Evolutionary conservation across 2,888 invertebrate genomes (phyloP).

Genomic region (Seladonia tumulorum): DNA sequence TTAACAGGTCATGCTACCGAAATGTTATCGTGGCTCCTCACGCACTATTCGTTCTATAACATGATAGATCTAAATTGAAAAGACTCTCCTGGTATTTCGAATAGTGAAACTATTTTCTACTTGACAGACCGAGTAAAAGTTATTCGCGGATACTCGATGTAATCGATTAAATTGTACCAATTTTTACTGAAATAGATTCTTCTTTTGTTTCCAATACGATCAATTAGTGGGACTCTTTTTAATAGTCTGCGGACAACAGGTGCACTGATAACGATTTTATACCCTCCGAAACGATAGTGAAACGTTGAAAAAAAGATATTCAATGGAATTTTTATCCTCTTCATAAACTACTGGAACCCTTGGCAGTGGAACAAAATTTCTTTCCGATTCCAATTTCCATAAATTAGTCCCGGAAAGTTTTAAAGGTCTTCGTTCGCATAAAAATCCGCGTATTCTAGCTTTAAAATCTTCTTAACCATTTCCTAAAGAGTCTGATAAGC

Average conservation of each 20-base stretch:
- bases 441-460: not conserved
- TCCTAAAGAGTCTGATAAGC: not conserved
- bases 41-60: not conserved
- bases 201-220: not conserved
- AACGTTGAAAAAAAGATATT: not conserved
- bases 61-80: not conserved
- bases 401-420: not conserved
- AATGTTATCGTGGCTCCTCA: not conserved
- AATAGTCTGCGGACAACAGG: not conserved
- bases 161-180: not conserved
- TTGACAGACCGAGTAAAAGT: not conserved
- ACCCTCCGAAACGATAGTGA: not conserved
- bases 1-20: not conserved
- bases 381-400: not conserved
- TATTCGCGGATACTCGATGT: not conserved
- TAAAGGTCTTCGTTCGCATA: not conserved
- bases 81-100: not conserved
- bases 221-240: not conserved
- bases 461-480: not conserved
- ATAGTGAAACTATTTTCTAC: not conserved
- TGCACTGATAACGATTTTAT: not conserved
- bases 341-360: not conserved
- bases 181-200: not conserved
- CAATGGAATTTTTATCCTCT: not conserved
- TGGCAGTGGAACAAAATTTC: not conserved